Base-by-base conservation (phyloP, 2,113 vertebrate genomes). In the Nothobranchius furzeri region DNA sequence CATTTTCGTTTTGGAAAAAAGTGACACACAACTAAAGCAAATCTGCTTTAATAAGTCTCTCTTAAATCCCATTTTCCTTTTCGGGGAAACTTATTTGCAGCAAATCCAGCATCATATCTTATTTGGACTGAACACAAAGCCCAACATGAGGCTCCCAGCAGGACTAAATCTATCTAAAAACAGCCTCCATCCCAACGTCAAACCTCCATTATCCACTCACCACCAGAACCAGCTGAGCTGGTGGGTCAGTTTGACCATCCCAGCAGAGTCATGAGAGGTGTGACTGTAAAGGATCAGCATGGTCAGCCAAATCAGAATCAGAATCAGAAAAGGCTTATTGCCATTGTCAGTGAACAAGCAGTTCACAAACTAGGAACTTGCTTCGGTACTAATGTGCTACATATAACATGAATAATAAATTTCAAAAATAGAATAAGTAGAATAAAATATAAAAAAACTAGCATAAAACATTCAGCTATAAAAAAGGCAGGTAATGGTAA, bases 171-270 rank as follows among this genome's bases (percentile, higher is more conserved):
- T 51, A 62, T 51, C 60, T 54, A 2, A 63, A 73, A 62, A 35
- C 47, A 48, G 47, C 30, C 49, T 70, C 43, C 14, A n/a, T 13
- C 42, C 43, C 60, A 60, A 43, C 60, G 47, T 53, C 40, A 63
- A 64, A 40, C 68, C 68, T 30, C 57, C 46, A 6, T 9, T 40
- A 9, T 37, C 40, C 66, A 37, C 65, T 37, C 9, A 43, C 48
- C 55, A 36, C 46, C 45, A 11, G 48, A 60, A 49, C n/a, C 42
- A 11, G 7, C 43, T 48, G 61, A 61, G 60, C 40, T 57, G 63
- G 14, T 46, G 59, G 60, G 49, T 53, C 79, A 75, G 37, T 67
- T 76, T 53, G 56, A 67, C 43, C 54, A 64, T 71, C 60, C 57
- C 37, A 52, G 61, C 42, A 0, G 3, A 61, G 55, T 76, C 68